A percentile compares a stretch with the other conserved stretches of the same genome.
These are phyloP conservation scores for Tigriopus japonicus DNA, from an alignment of 1,140 invertebrate genomes.

Conservation along the genomic window DNA sequence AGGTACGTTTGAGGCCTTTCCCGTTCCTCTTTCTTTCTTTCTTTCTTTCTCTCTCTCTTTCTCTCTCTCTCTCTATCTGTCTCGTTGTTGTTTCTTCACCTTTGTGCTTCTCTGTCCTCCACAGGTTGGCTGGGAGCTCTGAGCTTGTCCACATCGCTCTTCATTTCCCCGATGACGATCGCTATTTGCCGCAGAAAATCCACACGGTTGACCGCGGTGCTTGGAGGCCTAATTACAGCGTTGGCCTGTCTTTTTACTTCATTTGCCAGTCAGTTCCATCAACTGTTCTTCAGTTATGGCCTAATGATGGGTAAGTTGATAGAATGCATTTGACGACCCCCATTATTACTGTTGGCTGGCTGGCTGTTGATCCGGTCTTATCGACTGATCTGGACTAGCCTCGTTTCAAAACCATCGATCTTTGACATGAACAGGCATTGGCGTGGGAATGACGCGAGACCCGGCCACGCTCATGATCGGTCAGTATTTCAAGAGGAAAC, in stretches of 20 bases:
- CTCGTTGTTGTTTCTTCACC: too few relatives aligned
- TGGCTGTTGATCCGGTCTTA: too few relatives aligned
- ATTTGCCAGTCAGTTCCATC: constrained; percentile 70
- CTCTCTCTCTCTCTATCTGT: too few relatives aligned
- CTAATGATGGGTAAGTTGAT: constrained; percentile 34
- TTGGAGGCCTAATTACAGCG: constrained; percentile 62
- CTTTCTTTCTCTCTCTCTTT: too few relatives aligned
- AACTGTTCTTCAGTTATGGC: constrained; percentile 68
- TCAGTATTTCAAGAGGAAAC: constrained; percentile 63
- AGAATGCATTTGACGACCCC: too few relatives aligned
- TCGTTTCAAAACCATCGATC: too few relatives aligned
- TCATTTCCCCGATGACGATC: constrained; percentile 61
- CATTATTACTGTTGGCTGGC: too few relatives aligned
- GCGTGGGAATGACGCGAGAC: constrained; percentile 58
- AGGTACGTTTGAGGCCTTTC: too few relatives aligned
- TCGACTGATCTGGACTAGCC: too few relatives aligned
- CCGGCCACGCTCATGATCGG: constrained; percentile 74
- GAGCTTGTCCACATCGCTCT: constrained; percentile 54
- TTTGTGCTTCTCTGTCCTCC: constrained; percentile 24
- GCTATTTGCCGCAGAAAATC: constrained; percentile 65
- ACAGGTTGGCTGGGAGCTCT: constrained; percentile 62
- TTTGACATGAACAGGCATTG: constrained; percentile 38
- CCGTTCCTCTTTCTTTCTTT: too few relatives aligned
- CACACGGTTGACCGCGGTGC: constrained; percentile 63
- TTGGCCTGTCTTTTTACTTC: constrained; percentile 64